Evolutionary conservation across 2,797 vertebrate species (phyloP).

Genomic region (Catostomus latipinnis): DNA sequence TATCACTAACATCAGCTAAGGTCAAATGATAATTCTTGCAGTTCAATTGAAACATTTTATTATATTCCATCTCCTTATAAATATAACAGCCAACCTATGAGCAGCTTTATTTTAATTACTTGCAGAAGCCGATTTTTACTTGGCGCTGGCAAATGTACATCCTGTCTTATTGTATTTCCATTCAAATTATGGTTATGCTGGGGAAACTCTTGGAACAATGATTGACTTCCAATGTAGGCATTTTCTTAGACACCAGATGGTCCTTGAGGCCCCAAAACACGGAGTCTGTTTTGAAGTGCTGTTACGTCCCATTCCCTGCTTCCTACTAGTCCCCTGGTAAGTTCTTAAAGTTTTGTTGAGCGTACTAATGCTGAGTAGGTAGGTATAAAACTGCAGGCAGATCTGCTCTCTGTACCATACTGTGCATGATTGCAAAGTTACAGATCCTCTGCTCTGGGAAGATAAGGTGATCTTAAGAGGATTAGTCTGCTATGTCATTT

Average conservation of each 20-base stretch:
- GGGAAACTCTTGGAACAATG: conserved; percentile 7
- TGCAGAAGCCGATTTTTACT: no score
- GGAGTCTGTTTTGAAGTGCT: conserved; percentile 27
- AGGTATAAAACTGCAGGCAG: conserved; percentile 17
- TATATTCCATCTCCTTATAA: no score
- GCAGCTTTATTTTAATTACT: no score
- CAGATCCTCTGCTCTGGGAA: conserved; percentile 39
- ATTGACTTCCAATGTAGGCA: conserved; percentile 16
- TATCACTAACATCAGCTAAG: no score
- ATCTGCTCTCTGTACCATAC: conserved; percentile 37
- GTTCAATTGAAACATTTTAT: no score
- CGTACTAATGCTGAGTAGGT: conserved; percentile 32
- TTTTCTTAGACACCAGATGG: conserved; percentile 52
- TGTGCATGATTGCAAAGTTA: conserved; percentile 41
- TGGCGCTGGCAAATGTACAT: no score
- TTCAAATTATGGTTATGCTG: conserved; percentile 17
- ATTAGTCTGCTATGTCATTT: conserved; percentile 47
- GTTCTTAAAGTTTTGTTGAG: conserved; percentile 39
- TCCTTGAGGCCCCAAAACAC: conserved; percentile 33
- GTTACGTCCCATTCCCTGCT: conserved; percentile 29
- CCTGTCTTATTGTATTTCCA: background rate
- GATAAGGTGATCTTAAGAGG: conserved; percentile 52
- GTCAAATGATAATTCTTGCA: no score
- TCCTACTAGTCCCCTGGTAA: conserved; percentile 39
- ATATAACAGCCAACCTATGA: no score